A percentile compares a stretch with the other conserved stretches of the same genome.
phyloP scores from a whole-genome alignment of 2,797 vertebrate species.

The Eospalax fontanierii region DNA sequence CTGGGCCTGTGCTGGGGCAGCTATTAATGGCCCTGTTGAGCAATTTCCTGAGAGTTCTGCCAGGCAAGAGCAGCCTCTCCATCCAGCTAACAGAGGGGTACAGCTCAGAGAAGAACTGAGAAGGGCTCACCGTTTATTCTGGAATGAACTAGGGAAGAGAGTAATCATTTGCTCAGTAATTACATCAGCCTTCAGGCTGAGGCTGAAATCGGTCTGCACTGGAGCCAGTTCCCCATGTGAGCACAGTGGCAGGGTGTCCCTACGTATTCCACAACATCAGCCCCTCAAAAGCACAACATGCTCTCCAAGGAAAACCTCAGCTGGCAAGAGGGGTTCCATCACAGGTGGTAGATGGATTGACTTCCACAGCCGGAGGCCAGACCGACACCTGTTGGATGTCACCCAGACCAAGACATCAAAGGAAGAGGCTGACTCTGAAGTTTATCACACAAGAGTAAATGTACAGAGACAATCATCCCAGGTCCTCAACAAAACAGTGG shows the following conservation, averaged over 20 bases:
- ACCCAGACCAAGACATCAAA: slow-evolving; percentile 60
- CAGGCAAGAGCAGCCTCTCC: slow-evolving; percentile 38
- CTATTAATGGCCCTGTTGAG: not conserved
- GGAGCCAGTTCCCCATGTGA: not conserved
- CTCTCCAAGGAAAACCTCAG: not conserved
- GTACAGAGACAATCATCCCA: not conserved
- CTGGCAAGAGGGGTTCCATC: not conserved
- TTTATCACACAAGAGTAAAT: not conserved
- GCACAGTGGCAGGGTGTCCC: accelerated
- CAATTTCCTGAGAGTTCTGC: slow-evolving; percentile 49
- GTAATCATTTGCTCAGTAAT: not conserved
- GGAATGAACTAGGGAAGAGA: not conserved
- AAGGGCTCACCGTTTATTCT: slow-evolving; percentile 30
- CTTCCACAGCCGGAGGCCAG: not conserved
- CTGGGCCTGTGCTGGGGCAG: not conserved
- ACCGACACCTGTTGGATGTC: slow-evolving; percentile 36
- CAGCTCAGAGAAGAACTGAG: slow-evolving; percentile 40
- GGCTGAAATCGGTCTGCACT: not conserved
- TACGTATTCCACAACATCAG: accelerated
- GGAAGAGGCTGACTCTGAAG: slow-evolving; percentile 28
- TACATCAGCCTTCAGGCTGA: not conserved
- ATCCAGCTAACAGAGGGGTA: not conserved
- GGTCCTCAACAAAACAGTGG: not conserved
- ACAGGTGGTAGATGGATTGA: not conserved
- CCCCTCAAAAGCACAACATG: not conserved